Evolutionary conservation across 2,888 invertebrate genomes (phyloP).

Genomic region (Apomyelois bistriatella): DNA sequence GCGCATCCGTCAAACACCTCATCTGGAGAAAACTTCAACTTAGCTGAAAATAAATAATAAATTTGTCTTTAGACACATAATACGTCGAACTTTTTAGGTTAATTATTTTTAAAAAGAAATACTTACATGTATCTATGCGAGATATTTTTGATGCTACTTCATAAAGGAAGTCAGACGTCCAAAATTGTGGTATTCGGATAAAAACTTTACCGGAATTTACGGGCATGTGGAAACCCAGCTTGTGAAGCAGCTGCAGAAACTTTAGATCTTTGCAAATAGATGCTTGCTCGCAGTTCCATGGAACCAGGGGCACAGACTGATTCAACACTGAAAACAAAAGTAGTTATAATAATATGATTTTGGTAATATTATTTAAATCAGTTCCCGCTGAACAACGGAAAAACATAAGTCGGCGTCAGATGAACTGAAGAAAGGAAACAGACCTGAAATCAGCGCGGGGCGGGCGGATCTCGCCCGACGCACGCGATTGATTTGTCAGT

Average conservation of each 20-base stretch:
- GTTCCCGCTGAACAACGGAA: too few relatives aligned
- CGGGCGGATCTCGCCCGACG: too few relatives aligned
- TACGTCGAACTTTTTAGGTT: not conserved
- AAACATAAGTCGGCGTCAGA: too few relatives aligned
- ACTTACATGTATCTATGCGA: conserved; percentile 82
- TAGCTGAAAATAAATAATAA: conserved; percentile 38
- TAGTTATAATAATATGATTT: too few relatives aligned
- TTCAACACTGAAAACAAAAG: conserved; percentile 77
- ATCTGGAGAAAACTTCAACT: conserved; percentile 56
- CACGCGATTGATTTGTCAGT: too few relatives aligned
- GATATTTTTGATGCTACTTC: conserved; percentile 83
- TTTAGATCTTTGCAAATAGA: conserved; percentile 83
- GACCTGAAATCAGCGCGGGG: too few relatives aligned
- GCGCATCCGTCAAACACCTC: conserved; percentile 41
- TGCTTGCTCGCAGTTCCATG: conserved; percentile 87
- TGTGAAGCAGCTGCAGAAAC: conserved; percentile 84
- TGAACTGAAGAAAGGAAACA: too few relatives aligned
- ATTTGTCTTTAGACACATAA: not conserved
- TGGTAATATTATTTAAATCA: too few relatives aligned
- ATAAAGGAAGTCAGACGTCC: conserved; percentile 84
- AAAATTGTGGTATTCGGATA: conserved; percentile 87
- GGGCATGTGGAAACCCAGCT: conserved; percentile 87
- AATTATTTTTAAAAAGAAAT: not conserved
- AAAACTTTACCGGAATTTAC: conserved; percentile 86
- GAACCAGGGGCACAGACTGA: conserved; percentile 86